Base-by-base conservation (phyloP, 2,797 vertebrate genomes). In the Lutjanus campechanus region DNA sequence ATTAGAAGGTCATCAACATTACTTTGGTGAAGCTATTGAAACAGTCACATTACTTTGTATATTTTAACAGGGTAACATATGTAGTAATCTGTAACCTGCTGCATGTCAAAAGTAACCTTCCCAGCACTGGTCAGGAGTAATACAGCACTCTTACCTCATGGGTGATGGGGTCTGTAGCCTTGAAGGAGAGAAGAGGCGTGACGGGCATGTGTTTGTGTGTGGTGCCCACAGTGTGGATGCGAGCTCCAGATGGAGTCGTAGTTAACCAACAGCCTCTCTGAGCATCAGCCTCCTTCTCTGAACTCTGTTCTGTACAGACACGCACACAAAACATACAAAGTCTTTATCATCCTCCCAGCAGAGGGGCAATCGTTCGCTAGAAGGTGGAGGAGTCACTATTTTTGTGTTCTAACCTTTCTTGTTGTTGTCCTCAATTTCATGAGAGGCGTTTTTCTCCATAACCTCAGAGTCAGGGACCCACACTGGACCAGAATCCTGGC, bases 111-210 rank as follows among this genome's bases (percentile, higher is more conserved):
- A 2, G 29, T 36, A 36, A 36, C 29, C 29, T 4, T 36, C 29
- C 29, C 29, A 36, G 3, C 29, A 36, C 29, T 36, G 29, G 29
- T 44, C n/a, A 20, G 10, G n/a, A 58, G 17, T 16, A 53, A 60
- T 11, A 51, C n/a, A 13, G 25, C 49, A 41, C n/a, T 82, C 87
- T 93, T 94, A 97, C 98, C 88, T 93, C 96, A 87, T 94, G 94
- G 56, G 94, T 97, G 81, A 95, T 56, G 20, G 97, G 97, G 88
- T 98, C 97, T 11, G 96, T 98, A 58, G 96, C 92, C 50, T 93
- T 94, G 79, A 93, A 97, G 76, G 76, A 79, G 3, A 95, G 90
- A 8, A 97, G 77, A 0, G 96, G 94, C 1, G 41, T 12, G 6
- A 55, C 72, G 41, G 87, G 65, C 51, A 68, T 25, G 40, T 44